phyloP scores from a whole-genome alignment of 2,888 invertebrate genomes.

The Caenorhabditis sp. region DNA sequence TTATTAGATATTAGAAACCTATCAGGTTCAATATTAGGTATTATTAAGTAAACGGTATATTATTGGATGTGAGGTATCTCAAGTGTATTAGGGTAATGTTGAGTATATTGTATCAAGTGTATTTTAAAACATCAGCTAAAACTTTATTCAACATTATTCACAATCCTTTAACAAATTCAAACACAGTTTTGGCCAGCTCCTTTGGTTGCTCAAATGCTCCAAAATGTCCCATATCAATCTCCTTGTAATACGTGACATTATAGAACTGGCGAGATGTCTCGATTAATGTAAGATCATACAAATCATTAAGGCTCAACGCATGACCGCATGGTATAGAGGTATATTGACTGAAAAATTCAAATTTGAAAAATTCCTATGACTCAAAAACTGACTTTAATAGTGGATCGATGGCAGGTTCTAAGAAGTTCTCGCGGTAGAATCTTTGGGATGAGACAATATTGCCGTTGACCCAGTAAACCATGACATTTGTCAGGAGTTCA shows the following conservation, averaged over 20 bases:
- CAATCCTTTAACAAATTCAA: constrained; percentile 72
- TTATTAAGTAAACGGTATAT: no score
- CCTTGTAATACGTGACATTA: constrained; percentile 79
- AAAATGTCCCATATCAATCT: constrained; percentile 82
- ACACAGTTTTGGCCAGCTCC: constrained; percentile 80
- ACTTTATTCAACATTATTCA: no score
- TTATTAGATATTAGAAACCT: no score
- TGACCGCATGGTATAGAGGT: constrained; percentile 80
- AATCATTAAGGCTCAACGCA: constrained; percentile 80
- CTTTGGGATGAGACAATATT: constrained; percentile 81
- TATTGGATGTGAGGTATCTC: no score
- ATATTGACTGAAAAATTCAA: constrained; percentile 54
- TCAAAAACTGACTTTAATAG: constrained; percentile 40
- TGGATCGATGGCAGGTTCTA: constrained; percentile 30
- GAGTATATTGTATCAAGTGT: no score
- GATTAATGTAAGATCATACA: constrained; percentile 76
- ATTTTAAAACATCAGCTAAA: no score
- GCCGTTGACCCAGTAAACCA: constrained; percentile 82
- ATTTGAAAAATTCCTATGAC: no score
- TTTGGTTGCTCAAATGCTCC: constrained; percentile 83
- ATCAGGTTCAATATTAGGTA: no score
- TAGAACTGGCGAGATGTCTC: constrained; percentile 77
- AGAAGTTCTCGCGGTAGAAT: constrained; percentile 78
- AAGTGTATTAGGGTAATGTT: no score
- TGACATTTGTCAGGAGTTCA: constrained; percentile 81